phyloP scores from a whole-genome alignment of 1,140 invertebrate species.

The Stegodyphus dumicola region DNA sequence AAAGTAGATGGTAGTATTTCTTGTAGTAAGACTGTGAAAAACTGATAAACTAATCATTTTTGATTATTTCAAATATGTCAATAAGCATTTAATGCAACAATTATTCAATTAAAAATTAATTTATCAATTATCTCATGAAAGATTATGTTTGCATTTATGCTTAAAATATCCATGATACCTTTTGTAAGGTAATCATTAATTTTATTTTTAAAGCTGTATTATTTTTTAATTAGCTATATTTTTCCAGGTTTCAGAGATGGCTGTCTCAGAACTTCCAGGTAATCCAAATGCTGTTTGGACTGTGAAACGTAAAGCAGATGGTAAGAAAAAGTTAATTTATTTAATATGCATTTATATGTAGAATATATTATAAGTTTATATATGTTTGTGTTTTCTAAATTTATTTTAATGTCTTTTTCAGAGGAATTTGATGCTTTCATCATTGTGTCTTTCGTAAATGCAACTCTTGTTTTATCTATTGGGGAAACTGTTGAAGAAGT shows the following conservation, averaged over 20 bases:
- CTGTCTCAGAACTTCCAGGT: conserved; percentile 97
- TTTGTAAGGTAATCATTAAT: too few species aligned
- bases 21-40: too few species aligned
- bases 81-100: too few species aligned
- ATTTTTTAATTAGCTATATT: conserved; percentile 8
- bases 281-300: conserved; percentile 99
- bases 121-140: too few species aligned
- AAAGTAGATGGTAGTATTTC: too few species aligned
- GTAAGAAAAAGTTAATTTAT: conserved; percentile 72
- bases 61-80: too few species aligned
- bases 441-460: conserved; percentile 99
- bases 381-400: neutral
- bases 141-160: too few species aligned
- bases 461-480: conserved; percentile 98
- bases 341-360: neutral
- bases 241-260: conserved; percentile 93
- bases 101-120: too few species aligned
- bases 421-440: conserved; percentile 99
- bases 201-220: neutral
- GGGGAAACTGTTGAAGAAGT: conserved; percentile 99
- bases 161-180: too few species aligned
- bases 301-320: conserved; percentile 94
- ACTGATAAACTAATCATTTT: too few species aligned
- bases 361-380: neutral
- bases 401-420: conserved; percentile 68